phyloP scores from a whole-genome alignment of 2,113 vertebrate genomes.

The Eclectus roratus region DNA sequence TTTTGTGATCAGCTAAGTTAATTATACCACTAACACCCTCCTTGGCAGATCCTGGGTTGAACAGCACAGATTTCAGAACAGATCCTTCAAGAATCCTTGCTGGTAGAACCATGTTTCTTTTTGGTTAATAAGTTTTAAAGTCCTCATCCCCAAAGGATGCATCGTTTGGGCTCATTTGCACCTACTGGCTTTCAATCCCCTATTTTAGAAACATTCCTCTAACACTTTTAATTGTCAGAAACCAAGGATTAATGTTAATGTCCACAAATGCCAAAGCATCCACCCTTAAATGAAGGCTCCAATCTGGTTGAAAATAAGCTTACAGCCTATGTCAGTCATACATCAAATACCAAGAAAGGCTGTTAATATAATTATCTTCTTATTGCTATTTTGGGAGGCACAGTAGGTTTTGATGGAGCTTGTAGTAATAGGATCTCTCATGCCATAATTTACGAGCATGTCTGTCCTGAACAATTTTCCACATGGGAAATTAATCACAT shows the following conservation, averaged over 20 bases:
- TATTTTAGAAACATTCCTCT: background rate
- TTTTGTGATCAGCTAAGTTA: background rate
- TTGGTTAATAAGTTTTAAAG: background rate
- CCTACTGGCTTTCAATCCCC: background rate
- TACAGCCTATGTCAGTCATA: conserved; percentile 26
- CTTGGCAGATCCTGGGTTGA: background rate
- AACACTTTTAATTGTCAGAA: background rate
- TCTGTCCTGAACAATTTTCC: conserved; percentile 65
- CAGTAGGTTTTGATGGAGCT: conserved; percentile 34
- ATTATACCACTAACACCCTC: background rate
- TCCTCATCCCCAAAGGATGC: background rate
- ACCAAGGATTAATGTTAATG: background rate
- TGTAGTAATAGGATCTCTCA: conserved; percentile 66
- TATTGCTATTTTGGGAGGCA: conserved; percentile 61
- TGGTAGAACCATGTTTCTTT: background rate
- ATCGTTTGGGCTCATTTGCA: background rate
- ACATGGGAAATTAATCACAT: conserved; percentile 68
- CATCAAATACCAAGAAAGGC: conserved; percentile 44
- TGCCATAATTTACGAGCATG: conserved; percentile 39
- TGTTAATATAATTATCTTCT: conserved; percentile 70
- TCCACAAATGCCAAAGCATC: background rate
- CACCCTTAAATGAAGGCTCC: background rate
- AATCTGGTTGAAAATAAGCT: conserved; percentile 29
- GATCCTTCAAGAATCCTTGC: background rate
- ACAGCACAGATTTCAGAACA: background rate